These are phyloP conservation scores for Orthosia incerta DNA, from an alignment of 2,888 invertebrate genomes.

Conservation along the genomic window DNA sequence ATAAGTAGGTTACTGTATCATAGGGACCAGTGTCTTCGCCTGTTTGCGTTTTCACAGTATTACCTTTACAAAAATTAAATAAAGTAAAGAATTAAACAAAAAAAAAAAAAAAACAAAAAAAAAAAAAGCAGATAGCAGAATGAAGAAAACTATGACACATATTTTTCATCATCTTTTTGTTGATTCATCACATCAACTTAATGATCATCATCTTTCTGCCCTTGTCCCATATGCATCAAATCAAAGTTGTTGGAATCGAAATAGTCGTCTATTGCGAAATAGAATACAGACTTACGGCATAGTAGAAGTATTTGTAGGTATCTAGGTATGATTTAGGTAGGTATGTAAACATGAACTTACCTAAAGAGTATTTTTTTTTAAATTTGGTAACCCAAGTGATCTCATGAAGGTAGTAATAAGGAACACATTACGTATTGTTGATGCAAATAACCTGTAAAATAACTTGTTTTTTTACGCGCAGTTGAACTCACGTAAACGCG, in stretches of 20 bases:
- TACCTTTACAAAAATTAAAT: too few species aligned
- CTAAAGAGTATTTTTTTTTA: background rate
- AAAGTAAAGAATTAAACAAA: too few species aligned
- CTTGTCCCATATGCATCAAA: background rate
- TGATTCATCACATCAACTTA: background rate
- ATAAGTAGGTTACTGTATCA: too few species aligned
- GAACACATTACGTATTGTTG: slow-evolving; percentile 7
- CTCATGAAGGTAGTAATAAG: slow-evolving; percentile 15
- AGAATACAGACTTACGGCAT: background rate
- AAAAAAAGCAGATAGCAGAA: background rate
- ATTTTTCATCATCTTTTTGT: background rate
- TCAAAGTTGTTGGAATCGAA: background rate
- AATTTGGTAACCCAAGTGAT: slow-evolving; percentile 3
- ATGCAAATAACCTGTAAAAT: slow-evolving; percentile 19
- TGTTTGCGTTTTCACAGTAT: too few species aligned
- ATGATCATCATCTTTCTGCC: background rate
- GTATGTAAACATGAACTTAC: background rate
- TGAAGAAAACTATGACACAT: background rate
- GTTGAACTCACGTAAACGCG: slow-evolving; percentile 44
- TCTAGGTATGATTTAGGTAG: background rate
- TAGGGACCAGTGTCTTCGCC: too few species aligned
- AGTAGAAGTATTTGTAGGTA: background rate
- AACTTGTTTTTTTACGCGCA: slow-evolving; percentile 59
- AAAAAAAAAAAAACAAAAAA: too few species aligned
- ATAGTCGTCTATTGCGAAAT: background rate